Evolutionary conservation across 2,888 invertebrate species (phyloP).

Genomic region (Lepas anatifera): DNA sequence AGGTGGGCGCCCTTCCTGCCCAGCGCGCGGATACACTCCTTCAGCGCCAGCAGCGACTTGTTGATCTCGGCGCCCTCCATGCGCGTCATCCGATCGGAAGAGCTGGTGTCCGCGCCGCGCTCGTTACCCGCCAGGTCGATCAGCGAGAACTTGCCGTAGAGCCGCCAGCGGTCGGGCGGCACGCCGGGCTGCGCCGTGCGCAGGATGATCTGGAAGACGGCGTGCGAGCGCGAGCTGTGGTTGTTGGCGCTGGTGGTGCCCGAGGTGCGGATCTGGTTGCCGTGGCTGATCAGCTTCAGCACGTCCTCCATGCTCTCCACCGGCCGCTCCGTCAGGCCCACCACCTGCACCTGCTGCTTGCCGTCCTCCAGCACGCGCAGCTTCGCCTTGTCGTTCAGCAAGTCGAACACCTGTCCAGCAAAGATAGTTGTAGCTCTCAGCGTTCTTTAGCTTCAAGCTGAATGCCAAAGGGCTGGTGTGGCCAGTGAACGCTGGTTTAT

Average conservation of each 20-base stretch:
- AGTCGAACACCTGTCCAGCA: constrained; percentile 42
- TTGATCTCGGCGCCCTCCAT: constrained; percentile 97
- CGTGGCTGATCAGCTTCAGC: constrained; percentile 78
- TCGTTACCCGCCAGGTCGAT: constrained; percentile 98
- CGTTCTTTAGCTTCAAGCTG: too few relatives aligned
- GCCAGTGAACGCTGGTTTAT: too few relatives aligned
- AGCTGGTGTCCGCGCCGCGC: constrained; percentile 94
- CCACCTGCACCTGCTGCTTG: constrained; percentile 94
- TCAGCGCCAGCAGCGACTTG: constrained; percentile 86
- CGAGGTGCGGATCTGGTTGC: constrained; percentile 80
- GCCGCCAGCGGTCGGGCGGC: constrained; percentile 63
- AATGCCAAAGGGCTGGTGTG: too few relatives aligned
- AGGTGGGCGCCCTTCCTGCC: constrained; percentile 92
- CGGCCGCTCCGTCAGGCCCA: constrained; percentile 87
- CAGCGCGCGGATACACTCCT: constrained; percentile 93
- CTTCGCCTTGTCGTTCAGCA: constrained; percentile 77
- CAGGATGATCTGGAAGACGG: constrained; percentile 94
- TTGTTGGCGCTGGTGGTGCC: constrained; percentile 96
- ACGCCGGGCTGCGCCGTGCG: constrained; percentile 26
- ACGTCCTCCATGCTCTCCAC: constrained; percentile 89
- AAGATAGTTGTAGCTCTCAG: too few relatives aligned
- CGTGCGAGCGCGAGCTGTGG: constrained; percentile 96
- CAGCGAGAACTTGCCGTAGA: constrained; percentile 95
- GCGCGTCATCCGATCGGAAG: constrained; percentile 63
- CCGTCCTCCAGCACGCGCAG: constrained; percentile 93